A percentile compares a stretch with the other conserved stretches of the same genome.
These are phyloP conservation scores for Epizoanthus scotinus DNA, from an alignment of 92 coral and sea anemone genomes.

Conservation along the genomic window DNA sequence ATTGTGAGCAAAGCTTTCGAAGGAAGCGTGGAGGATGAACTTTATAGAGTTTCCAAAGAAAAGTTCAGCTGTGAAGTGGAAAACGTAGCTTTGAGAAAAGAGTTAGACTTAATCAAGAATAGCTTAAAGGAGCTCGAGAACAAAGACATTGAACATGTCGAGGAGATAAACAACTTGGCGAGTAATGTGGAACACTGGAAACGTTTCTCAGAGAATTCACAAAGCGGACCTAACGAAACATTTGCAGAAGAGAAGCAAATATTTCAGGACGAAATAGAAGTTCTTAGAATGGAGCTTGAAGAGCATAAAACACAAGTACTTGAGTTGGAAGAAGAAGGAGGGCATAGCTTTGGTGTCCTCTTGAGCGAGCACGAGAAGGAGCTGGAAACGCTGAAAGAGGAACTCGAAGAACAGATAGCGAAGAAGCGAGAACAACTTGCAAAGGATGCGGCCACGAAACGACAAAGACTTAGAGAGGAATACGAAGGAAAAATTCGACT, in stretches of 20 bases:
- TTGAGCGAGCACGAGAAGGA: conserved; percentile 89
- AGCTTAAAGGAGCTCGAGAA: conserved; percentile 64
- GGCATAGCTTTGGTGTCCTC: conserved; percentile 81
- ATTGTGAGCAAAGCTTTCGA: conserved; percentile 35
- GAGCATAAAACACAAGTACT: conserved; percentile 55
- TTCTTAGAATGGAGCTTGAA: conserved; percentile 52
- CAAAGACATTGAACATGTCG: conserved; percentile 50
- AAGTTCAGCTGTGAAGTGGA: conserved; percentile 68
- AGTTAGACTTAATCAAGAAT: conserved; percentile 51
- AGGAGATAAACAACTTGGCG: conserved; percentile 72
- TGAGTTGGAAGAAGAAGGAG: conserved; percentile 82
- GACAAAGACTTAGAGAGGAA: conserved; percentile 83
- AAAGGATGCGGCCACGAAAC: conserved; percentile 77
- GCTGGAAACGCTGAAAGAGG: conserved; percentile 75
- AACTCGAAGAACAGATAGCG: conserved; percentile 88
- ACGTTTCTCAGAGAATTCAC: conserved; percentile 9
- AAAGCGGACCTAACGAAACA: not conserved
- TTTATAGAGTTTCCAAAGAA: conserved; percentile 57
- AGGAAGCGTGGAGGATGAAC: conserved; percentile 40
- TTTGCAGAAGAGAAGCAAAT: conserved; percentile 47
- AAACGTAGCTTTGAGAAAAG: conserved; percentile 61
- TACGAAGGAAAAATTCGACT: conserved; percentile 81
- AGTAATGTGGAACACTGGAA: conserved; percentile 63
- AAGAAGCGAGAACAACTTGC: conserved; percentile 85
- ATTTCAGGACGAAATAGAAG: conserved; percentile 60